phyloP scores from a whole-genome alignment of 2,797 vertebrate genomes.

The Carcharodon carcharias region DNA sequence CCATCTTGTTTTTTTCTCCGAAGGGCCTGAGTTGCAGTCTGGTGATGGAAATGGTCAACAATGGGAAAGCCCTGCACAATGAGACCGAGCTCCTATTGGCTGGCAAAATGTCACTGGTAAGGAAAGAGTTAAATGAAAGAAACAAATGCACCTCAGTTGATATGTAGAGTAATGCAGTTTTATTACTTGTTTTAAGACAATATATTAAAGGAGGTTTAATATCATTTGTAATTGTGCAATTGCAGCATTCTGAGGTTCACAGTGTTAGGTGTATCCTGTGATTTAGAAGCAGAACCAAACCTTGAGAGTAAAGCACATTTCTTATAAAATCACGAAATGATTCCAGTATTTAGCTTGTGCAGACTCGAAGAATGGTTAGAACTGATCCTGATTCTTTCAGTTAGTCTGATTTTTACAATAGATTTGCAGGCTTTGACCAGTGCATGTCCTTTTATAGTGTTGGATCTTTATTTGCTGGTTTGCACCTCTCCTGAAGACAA shows the following conservation, averaged over 20 bases:
- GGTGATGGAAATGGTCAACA: slow-evolving; percentile 83
- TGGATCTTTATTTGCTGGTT: background rate
- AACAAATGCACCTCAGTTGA: background rate
- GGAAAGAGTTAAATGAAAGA: slow-evolving; percentile 39
- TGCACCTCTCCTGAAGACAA: background rate
- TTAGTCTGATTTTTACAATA: background rate
- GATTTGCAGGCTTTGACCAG: background rate
- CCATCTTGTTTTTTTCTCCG: slow-evolving; percentile 40
- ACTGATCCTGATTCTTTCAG: background rate
- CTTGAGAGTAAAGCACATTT: background rate
- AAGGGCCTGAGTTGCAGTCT: slow-evolving; percentile 74
- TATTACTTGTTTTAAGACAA: background rate
- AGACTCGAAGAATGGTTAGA: background rate
- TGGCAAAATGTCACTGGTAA: slow-evolving; percentile 87
- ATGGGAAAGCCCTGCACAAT: slow-evolving; percentile 83
- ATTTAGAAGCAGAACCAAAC: background rate
- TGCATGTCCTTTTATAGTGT: background rate
- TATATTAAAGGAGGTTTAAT: background rate
- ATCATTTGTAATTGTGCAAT: background rate
- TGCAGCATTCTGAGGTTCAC: background rate
- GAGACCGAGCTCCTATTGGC: slow-evolving; percentile 86
- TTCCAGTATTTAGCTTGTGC: background rate
- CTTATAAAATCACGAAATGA: background rate
- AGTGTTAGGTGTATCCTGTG: background rate
- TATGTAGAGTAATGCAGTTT: background rate